Conservation (phyloP, 2,888 invertebrate genomes). For the Stenichneumon culpator region DNA sequence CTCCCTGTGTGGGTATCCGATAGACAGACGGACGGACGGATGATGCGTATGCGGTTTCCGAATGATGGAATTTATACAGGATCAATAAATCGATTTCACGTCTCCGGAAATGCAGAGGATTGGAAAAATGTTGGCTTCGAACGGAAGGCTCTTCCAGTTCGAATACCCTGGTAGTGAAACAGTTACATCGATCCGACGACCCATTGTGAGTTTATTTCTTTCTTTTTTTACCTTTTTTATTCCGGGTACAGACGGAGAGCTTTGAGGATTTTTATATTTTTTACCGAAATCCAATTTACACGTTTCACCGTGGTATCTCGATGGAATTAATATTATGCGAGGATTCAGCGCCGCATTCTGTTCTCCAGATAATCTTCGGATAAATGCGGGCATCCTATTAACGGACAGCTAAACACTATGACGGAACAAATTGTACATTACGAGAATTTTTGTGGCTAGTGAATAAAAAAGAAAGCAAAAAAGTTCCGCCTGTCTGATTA, state of each 20-base stretch:
- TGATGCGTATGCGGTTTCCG: background rate
- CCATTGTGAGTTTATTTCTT: background rate
- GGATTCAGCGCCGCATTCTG: background rate
- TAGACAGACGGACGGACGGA: background rate
- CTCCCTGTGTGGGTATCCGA: background rate
- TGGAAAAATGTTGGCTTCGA: background rate
- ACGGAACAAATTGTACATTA: background rate
- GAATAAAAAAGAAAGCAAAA: background rate
- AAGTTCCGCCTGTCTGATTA: background rate
- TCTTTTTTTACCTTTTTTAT: background rate
- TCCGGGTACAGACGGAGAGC: too few relatives aligned
- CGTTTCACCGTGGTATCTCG: too few relatives aligned
- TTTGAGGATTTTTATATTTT: background rate
- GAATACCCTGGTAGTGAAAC: background rate
- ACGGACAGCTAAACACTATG: background rate
- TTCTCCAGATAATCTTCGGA: background rate
- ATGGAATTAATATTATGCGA: too few relatives aligned
- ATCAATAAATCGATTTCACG: background rate
- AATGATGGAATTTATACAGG: background rate
- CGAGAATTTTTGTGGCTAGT: background rate
- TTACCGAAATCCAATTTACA: background rate
- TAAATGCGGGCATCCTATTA: background rate
- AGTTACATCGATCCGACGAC: background rate
- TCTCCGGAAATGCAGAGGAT: background rate
- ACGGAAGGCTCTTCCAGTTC: background rate